Base-by-base conservation (phyloP, 2,113 vertebrate species). In the Chitala chitala region DNA sequence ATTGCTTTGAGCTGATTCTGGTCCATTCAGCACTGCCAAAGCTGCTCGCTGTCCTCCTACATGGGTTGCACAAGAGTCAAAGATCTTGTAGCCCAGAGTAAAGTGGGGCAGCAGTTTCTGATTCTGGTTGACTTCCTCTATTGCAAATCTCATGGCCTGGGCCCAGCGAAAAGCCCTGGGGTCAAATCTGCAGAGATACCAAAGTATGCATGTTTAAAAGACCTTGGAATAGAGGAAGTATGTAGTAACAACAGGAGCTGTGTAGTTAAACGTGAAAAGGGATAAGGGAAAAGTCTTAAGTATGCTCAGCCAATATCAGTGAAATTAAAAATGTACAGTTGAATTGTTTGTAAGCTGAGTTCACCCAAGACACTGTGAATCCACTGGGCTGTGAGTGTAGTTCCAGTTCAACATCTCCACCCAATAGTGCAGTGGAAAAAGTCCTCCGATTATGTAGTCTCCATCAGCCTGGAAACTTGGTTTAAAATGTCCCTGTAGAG, bases 31-130 rank as follows among this genome's bases (percentile, higher is more conserved):
- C n/a, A n/a, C n/a, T n/a, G n/a, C n/a, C n/a, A n/a, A n/a, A n/a
- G n/a, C n/a, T n/a, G 89, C 87, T 66, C 87, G 84, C 68, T 89
- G 86, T 38, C 83, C 88, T 1, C 84, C 86, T 51, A 88, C 80
- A 12, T 86, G 87, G 72, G 89, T 88, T 24, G 84, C 82, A 80
- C 90, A 91, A 9, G 90, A 91, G 77, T 91, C 90, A 78, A 88
- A 88, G 38, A 92, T 86, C 76, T 86, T 87, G 75, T 90, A 91
- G 1, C 89, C 89, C 61, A 91, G 78, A 0, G 87, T 89, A 70
- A 84, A 77, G 72, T 87, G 86, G 2, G 82, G 82, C 58, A 91
- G 71, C 1, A 92, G 58, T 24, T 83, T 69, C 13, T 63, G 13
- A 75, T 64, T 86, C 54, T 84, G 82, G 79, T 92, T 92, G 63